Conservation (phyloP, 2,113 vertebrate genomes). For the Puma concolor region DNA sequence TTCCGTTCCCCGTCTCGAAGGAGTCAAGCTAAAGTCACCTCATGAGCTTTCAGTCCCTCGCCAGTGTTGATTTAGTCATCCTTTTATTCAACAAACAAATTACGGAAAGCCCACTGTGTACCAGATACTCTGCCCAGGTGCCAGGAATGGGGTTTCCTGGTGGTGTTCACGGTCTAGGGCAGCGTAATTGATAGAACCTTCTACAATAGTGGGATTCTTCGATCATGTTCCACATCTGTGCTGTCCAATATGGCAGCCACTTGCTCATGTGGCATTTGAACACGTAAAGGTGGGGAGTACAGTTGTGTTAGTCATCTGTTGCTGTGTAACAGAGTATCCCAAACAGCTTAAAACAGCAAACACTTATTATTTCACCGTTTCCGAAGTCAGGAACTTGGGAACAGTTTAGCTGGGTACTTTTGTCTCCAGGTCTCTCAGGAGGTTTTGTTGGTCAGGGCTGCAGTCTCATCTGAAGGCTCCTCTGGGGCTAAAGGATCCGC, state of each 20-base stretch:
- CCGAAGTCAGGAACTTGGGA: not conserved
- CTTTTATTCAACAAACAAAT: too few species aligned
- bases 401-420: not conserved
- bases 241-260: rapidly evolving
- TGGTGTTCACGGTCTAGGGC: not conserved
- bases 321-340: rapidly evolving
- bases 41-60: not conserved
- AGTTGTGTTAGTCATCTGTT: rapidly evolving
- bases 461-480: not conserved
- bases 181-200: rapidly evolving
- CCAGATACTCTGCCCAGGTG: not conserved
- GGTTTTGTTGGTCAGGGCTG: not conserved
- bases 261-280: rapidly evolving
- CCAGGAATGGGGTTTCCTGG: not conserved
- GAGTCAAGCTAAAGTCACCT: not conserved
- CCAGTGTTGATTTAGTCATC: rapidly evolving
- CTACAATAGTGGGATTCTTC: rapidly evolving
- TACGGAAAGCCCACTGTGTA: rapidly evolving
- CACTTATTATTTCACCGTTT: rapidly evolving
- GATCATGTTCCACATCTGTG: rapidly evolving
- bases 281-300: rapidly evolving
- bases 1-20: not conserved
- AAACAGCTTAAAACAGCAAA: too few species aligned
- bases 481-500: rapidly evolving
- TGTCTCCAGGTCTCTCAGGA: rapidly evolving